These are phyloP conservation scores for Pseudococcus viburni DNA, from an alignment of 2,888 invertebrate species.

Conservation along the genomic window DNA sequence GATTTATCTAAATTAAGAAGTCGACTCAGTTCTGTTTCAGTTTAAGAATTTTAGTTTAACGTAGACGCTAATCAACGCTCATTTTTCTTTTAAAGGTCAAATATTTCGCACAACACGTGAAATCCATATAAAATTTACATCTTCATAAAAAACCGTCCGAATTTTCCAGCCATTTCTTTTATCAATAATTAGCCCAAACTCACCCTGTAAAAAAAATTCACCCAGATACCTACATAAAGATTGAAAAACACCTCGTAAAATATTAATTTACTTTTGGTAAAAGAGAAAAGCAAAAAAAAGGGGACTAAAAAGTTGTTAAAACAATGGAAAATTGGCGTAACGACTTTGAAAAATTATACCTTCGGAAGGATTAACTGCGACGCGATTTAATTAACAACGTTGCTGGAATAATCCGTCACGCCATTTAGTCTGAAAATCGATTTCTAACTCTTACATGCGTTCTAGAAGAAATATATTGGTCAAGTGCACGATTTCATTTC, in stretches of 20 bases:
- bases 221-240: background rate
- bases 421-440: background rate
- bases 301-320: background rate
- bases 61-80: no score
- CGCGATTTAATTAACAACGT: conserved; percentile 26
- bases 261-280: no score
- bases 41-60: no score
- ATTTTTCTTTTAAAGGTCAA: no score
- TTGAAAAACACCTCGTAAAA: background rate
- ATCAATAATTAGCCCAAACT: no score
- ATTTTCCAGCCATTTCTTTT: no score
- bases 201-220: no score
- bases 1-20: no score
- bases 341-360: conserved; percentile 20
- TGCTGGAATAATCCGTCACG: conserved; percentile 24
- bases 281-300: background rate
- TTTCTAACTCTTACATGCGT: background rate
- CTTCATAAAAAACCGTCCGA: no score
- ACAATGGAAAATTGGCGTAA: background rate
- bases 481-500: conserved; percentile 10
- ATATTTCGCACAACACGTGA: no score
- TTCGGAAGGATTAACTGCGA: background rate
- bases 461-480: conserved; percentile 15
- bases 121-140: no score
- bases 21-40: no score